Base-by-base conservation (phyloP, 2,888 invertebrate genomes). In the Sympetrum striolatum region DNA sequence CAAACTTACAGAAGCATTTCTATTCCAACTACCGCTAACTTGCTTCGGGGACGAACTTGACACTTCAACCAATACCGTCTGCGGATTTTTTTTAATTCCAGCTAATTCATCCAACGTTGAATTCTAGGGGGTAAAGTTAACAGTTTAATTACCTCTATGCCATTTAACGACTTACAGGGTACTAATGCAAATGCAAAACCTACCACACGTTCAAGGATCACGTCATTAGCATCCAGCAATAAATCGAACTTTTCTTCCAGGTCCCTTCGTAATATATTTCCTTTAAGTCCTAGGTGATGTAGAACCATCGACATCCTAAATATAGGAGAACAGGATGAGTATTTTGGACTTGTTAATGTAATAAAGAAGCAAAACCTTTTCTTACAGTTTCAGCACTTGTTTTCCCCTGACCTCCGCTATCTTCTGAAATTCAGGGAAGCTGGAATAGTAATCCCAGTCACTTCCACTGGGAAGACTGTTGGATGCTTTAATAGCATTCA, bases 211-310 rank as follows among this genome's bases (percentile, higher is more conserved):
- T 98, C 98, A 90, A 98, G 94, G 91, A 98, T 95, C 82, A 95
- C 95, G 94, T 98, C 98, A 94, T 98, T 98, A 22, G 96, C 96
- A 92, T 98, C 98, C 44, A 96, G 94, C 18, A 98, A 93, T 92
- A 97, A 95, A 91, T 98, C 98, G 92, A 96, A 96, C 93, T 96
- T 96, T 92, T 96, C 96, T 90, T 96, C 96, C 1, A 94, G 92
- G 91, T 95, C 95, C 39, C 95, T 93, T 58, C 94, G 94, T 91
- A 94, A 94, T 91, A 96, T 95, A 91, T 95, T 96, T 15, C 95
- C 95, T 86, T 94, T 94, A 22, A 96, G 93, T 58, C 96, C 95
- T 91, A 96, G 95, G 91, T 94, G 93, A 92, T 94, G 93, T 91
- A 96, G 92, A 92, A 96, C 93, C 93, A 94, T 93, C 92, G 96